Conservation (phyloP, 2,113 vertebrate genomes). For the Daboia siamensis region DNA sequence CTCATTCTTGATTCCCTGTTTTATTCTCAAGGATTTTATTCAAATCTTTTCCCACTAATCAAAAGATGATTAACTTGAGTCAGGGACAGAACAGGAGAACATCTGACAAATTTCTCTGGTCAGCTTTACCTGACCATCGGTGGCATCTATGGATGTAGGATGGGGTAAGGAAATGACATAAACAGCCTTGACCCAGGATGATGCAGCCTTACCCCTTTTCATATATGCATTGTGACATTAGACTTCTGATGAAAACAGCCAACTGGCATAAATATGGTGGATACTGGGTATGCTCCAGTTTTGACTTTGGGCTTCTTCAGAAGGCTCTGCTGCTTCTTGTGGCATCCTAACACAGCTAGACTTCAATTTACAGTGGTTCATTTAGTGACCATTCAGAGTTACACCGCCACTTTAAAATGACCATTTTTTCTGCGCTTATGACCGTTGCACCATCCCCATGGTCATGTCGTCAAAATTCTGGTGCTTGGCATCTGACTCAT, state of each 20-base stretch:
- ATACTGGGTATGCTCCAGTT: neutral
- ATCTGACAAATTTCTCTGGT: neutral
- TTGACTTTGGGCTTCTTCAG: fast-evolving
- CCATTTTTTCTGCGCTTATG: too few relatives aligned
- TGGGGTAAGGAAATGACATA: too few relatives aligned
- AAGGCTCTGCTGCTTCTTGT: neutral
- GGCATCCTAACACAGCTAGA: fast-evolving
- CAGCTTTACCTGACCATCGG: neutral
- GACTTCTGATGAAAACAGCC: too few relatives aligned
- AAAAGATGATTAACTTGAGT: neutral
- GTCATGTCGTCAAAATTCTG: neutral
- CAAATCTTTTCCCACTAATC: neutral
- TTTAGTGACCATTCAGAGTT: too few relatives aligned
- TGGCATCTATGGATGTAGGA: neutral
- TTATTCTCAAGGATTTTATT: neutral
- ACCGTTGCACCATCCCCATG: too few relatives aligned
- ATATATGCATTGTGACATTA: too few relatives aligned
- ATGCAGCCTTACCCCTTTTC: too few relatives aligned
- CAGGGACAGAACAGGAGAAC: fast-evolving
- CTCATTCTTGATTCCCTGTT: neutral
- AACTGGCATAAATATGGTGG: neutral
- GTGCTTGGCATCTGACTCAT: neutral
- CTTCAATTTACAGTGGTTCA: too few relatives aligned
- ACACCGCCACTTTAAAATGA: too few relatives aligned
- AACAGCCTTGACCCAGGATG: too few relatives aligned